These are phyloP conservation scores for Coptodon rendalli DNA, from an alignment of 2,113 vertebrate species.

Conservation along the genomic window DNA sequence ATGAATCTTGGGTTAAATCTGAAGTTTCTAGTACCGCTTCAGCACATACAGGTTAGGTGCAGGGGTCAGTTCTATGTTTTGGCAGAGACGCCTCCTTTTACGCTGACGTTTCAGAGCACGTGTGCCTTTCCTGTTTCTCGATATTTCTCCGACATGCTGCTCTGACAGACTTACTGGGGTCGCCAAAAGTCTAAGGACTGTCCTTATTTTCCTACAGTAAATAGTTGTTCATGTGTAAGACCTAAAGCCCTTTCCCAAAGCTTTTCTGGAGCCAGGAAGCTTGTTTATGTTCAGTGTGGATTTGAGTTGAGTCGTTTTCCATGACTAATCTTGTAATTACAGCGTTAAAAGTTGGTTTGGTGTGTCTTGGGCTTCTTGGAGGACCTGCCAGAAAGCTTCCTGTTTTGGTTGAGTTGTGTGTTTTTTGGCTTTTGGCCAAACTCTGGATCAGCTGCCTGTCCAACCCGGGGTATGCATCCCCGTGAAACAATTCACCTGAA, in stretches of 20 bases:
- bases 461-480: not conserved
- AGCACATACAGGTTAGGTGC: not conserved
- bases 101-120: slow-evolving; percentile 3
- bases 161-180: not conserved
- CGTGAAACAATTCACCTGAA: slow-evolving; percentile 20
- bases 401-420: slow-evolving; percentile 54
- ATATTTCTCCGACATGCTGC: not conserved
- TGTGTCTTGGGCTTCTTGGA: slow-evolving; percentile 8
- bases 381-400: slow-evolving; percentile 32
- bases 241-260: not conserved
- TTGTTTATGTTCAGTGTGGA: not conserved
- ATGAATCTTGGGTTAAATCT: not conserved
- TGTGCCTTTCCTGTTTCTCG: slow-evolving; percentile 35
- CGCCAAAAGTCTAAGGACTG: not conserved
- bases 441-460: not conserved
- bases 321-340: not conserved
- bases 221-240: not conserved
- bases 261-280: not conserved
- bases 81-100: not conserved
- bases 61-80: not conserved
- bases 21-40: not conserved
- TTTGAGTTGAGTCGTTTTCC: not conserved
- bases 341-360: not conserved
- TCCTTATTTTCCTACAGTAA: not conserved
- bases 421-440: slow-evolving; percentile 37